Conservation (phyloP, 2,888 invertebrate species). For the Synergus japonicus region DNA sequence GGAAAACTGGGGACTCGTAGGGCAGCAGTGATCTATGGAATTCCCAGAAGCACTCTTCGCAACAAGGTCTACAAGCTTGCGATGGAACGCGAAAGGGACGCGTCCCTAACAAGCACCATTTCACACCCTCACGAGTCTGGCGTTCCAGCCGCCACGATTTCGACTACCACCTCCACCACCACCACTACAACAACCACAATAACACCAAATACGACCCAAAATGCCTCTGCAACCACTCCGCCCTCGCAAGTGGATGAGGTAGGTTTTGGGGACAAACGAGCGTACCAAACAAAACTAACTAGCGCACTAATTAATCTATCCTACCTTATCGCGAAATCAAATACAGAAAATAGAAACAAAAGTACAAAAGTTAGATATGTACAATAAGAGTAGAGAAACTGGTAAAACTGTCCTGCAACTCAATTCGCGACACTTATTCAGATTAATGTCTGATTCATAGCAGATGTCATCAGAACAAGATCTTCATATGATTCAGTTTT, state of each 20-base stretch:
- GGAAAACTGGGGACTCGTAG: constrained; percentile 95
- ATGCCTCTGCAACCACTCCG: constrained; percentile 73
- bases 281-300: constrained; percentile 5
- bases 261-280: constrained; percentile 70
- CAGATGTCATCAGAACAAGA: not conserved
- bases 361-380: not conserved
- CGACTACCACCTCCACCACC: constrained; percentile 63
- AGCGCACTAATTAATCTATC: constrained; percentile 24
- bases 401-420: not conserved
- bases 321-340: not conserved
- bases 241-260: constrained; percentile 76
- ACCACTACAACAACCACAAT: constrained; percentile 69
- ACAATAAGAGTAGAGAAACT: not conserved
- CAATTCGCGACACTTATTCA: not conserved
- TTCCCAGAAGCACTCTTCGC: constrained; percentile 96
- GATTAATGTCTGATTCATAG: not conserved
- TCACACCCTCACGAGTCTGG: constrained; percentile 73
- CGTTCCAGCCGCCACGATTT: constrained; percentile 63
- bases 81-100: constrained; percentile 85
- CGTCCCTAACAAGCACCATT: constrained; percentile 78
- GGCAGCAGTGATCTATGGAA: constrained; percentile 97
- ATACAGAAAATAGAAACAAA: not conserved
- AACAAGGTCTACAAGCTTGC: constrained; percentile 95
- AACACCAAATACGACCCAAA: constrained; percentile 74
- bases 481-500: not conserved